Base-by-base conservation (phyloP, 1,140 invertebrate genomes). In the Hypsibius dujardini region DNA sequence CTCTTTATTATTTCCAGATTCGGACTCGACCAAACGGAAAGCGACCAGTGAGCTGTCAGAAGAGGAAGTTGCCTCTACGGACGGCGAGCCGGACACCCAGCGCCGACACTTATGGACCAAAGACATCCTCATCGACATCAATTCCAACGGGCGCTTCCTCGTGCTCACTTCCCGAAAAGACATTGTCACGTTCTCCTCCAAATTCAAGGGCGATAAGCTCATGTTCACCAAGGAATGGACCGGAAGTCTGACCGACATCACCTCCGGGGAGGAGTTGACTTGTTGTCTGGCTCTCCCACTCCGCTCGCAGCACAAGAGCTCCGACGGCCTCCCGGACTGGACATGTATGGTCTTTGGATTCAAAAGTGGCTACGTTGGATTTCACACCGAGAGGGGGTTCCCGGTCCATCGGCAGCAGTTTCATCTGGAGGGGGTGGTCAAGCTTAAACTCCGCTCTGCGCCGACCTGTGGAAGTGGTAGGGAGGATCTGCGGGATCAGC, bases 281-380 rank as follows among this genome's bases (percentile, higher is more conserved):
- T 78, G 80, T 72, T 73, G 85, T 15, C 73, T 83, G 70, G 83
- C 84, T 79, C 75, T 87, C 77, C 84, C 86, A 74, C 73, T 89
- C 74, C 78, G 86, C 76, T 84, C 87, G 76, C 84, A 88, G 76
- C 83, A 84, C 75, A 78, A 82, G 71, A 82, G 82, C 75, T 82
- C 81, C 46, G 80, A 83, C 69, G 85, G 85, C 76, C 84, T 84
- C n/a, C 85, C 87, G 60, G 92, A 96, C 78, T 96, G 92, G 92
- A 93, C 90, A 14, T 93, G 90, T 79, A 85, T 95, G 73, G 85
- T 88, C 73, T 84, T 94, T 72, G 92, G 92, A 42, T 90, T 92
- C 75, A 85, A 84, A 74, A 87, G 87, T 73, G 93, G 94, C 47
- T 86, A 84, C 81, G 81, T 95, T 47, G 82, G 86, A 73, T 91